Base-by-base conservation (phyloP, 2,797 vertebrate species). In the Eupleurogrammus muticus region DNA sequence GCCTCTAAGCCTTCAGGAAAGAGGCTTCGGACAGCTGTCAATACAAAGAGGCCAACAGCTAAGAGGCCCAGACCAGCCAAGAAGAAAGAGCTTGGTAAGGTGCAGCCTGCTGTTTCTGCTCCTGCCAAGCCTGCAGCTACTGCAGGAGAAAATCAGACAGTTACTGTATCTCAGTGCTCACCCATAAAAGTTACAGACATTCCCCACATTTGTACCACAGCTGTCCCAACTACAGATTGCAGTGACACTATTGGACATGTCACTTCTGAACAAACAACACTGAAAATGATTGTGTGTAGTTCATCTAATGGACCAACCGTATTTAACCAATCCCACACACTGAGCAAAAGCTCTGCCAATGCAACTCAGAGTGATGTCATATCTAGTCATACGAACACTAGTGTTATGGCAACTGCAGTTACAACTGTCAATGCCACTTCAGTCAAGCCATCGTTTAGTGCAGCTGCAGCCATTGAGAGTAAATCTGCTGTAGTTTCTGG, bases 21-120 rank as follows among this genome's bases (percentile, higher is more conserved):
- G 77, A 94, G 90, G 66, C 76, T 86, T 62, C 84, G 79, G 54
- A 85, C 90, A 60, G 66, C 83, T 51, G 75, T 89, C 58, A 90
- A n/a, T 63, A 68, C 94, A 57, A 99, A 96, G 90, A 95, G 90
- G 79, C 57, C 89, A 23, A 47, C 80, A 13, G 87, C 75, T 72
- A 99, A 96, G 93, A 97, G 93, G 80, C 85, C 88, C 19, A 92
- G 92, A 83, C 55, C 90, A 70, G 88, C 89, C 70, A 97, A 94
- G 84, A 94, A 92, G 44, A 93, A 92, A 52, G 81, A 88, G 53
- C 68, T 70, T 16, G 80, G 76, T 82, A 74, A 58, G 54, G 57
- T 71, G 21, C 82, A 76, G 42, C 48, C 64, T 48, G 50, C 83
- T n/a, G 70, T 75, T 38, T 51, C 73, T 35, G 81, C 80, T 62